phyloP scores from a whole-genome alignment of 1,140 invertebrate genomes.

The Tetramorium parvispinum region DNA sequence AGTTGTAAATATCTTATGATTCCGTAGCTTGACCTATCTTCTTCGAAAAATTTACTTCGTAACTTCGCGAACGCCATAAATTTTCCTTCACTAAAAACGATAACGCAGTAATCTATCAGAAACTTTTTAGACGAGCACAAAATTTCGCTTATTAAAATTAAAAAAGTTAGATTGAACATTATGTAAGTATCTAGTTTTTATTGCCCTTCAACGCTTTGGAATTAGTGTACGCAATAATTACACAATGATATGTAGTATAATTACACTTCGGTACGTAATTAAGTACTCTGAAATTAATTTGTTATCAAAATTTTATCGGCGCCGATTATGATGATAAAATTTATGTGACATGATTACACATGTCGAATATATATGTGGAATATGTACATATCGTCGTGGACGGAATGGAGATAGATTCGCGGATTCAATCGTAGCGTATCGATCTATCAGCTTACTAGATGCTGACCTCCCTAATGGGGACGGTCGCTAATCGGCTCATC shows the following conservation, averaged over 20 bases:
- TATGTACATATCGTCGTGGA: not conserved
- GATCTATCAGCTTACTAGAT: conserved; percentile 13
- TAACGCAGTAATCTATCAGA: conserved; percentile 50
- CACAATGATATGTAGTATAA: not conserved
- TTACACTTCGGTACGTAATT: not conserved
- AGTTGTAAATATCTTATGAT: conserved; percentile 44
- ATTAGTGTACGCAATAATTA: conserved; percentile 5
- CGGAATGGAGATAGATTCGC: not conserved
- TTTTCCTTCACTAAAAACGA: conserved; percentile 55
- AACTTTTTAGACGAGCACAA: conserved; percentile 50
- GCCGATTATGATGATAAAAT: not conserved
- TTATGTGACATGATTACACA: not conserved
- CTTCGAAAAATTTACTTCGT: conserved; percentile 31
- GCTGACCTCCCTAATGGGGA: conserved; percentile 53
- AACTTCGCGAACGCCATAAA: conserved; percentile 42
- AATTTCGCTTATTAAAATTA: conserved; percentile 60
- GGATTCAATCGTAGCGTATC: not conserved
- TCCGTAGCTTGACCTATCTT: conserved; percentile 34
- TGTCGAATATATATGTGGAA: not conserved
- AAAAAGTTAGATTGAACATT: conserved; percentile 53
- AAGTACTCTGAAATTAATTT: not conserved
- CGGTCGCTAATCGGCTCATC: conserved; percentile 44
- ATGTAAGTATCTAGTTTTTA: conserved; percentile 19
- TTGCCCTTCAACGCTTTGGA: not conserved
- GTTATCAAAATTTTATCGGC: not conserved